Percentiles rank a stretch among this genome's conserved stretches.
Evolutionary conservation across 2,797 vertebrate genomes (phyloP).

Genomic region (Toxotes lorentzi): DNA sequence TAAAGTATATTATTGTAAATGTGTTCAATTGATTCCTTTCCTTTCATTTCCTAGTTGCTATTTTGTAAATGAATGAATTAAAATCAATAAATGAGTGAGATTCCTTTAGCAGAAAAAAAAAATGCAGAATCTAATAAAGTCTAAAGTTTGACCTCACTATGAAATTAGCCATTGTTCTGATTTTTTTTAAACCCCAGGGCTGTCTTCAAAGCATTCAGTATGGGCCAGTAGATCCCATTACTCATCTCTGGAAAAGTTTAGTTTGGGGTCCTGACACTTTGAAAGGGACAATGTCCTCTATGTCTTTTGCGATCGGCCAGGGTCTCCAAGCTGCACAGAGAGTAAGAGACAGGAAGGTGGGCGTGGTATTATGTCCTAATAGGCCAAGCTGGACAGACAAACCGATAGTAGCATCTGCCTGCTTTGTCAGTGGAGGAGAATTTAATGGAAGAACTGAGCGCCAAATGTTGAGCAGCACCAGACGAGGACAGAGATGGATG

Average conservation of each 20-base stretch:
- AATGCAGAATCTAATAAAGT: constrained; percentile 52
- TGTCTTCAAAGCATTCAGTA: constrained; percentile 76
- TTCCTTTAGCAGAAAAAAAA: constrained; percentile 36
- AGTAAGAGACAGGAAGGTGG: constrained; percentile 66
- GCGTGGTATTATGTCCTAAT: constrained; percentile 72
- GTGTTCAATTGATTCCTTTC: not conserved
- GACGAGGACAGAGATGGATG: constrained; percentile 93
- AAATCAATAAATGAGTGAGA: constrained; percentile 32
- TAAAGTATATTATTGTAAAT: not conserved
- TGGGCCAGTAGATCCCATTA: constrained; percentile 83
- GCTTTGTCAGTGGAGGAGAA: constrained; percentile 83
- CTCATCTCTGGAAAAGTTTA: constrained; percentile 81
- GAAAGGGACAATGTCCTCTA: constrained; percentile 77
- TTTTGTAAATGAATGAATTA: constrained; percentile 32
- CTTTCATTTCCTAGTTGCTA: not conserved
- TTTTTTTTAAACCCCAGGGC: constrained; percentile 62
- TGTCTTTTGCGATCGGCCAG: constrained; percentile 65
- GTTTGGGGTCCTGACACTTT: constrained; percentile 77
- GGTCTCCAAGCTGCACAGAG: constrained; percentile 56
- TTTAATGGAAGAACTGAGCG: constrained; percentile 85
- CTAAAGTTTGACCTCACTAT: constrained; percentile 65
- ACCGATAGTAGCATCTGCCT: constrained; percentile 90
- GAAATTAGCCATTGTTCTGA: constrained; percentile 80
- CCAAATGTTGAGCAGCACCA: constrained; percentile 82
- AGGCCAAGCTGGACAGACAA: constrained; percentile 76